Percentiles rank a stretch among this genome's conserved stretches.
Evolutionary conservation across 2,888 invertebrate species (phyloP).

Genomic region (Entomobrya multifasciata): DNA sequence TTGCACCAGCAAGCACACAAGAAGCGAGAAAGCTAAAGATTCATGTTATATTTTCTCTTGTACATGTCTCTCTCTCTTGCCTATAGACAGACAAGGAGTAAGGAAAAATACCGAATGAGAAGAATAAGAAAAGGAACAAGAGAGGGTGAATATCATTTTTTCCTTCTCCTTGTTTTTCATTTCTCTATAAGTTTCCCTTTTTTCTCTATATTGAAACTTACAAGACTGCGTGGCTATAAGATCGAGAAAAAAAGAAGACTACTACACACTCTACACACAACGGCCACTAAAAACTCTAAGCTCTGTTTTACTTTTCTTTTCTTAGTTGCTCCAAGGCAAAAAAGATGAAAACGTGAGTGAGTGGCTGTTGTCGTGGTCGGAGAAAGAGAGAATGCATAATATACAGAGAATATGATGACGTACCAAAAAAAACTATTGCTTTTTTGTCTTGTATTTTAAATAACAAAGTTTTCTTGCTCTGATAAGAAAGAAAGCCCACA

Average conservation of each 20-base stretch:
- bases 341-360: slow-evolving; percentile 68
- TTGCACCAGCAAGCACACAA: background rate
- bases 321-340: slow-evolving; percentile 59
- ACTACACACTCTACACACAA: too few species aligned
- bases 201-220: slow-evolving; percentile 15
- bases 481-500: background rate
- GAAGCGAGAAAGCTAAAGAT: background rate
- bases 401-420: slow-evolving; percentile 34
- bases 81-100: background rate
- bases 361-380: slow-evolving; percentile 58
- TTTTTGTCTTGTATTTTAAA: slow-evolving; percentile 26
- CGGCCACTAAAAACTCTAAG: slow-evolving; percentile 39
- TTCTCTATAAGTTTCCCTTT: background rate
- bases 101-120: slow-evolving; percentile 11
- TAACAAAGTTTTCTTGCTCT: slow-evolving; percentile 25
- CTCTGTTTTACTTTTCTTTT: slow-evolving; percentile 41
- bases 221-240: background rate
- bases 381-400: slow-evolving; percentile 12
- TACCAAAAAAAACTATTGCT: slow-evolving; percentile 18
- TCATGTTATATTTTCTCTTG: background rate
- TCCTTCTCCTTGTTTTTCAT: slow-evolving; percentile 6
- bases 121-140: background rate
- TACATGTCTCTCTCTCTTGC: background rate
- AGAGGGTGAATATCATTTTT: slow-evolving; percentile 21
- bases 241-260: slow-evolving; percentile 1